Evolutionary conservation across 2,888 invertebrate genomes (phyloP).

Genomic region (Monochamus alternatus): DNA sequence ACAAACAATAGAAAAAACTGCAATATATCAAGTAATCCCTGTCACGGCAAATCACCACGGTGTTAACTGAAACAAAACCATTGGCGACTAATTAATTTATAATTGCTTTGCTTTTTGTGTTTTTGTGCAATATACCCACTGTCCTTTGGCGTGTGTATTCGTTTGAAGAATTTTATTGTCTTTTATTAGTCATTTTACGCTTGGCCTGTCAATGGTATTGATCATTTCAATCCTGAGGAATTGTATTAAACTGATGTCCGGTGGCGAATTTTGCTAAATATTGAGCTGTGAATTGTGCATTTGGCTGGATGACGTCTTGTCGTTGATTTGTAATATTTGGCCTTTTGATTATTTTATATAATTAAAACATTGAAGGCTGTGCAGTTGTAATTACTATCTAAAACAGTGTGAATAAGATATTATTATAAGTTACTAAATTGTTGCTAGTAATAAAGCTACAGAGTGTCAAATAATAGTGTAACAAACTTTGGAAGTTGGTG

Average conservation of each 20-base stretch:
- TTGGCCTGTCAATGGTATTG: conserved; percentile 1
- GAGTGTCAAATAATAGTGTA: too few species aligned
- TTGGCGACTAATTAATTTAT: conserved; percentile 3
- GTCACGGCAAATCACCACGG: neutral
- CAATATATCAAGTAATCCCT: neutral
- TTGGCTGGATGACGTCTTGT: neutral
- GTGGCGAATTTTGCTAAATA: conserved; percentile 8
- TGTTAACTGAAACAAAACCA: conserved; percentile 3
- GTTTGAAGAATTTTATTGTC: conserved; percentile 28
- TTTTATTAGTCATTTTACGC: conserved; percentile 25
- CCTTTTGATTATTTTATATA: neutral
- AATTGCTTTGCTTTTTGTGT: conserved; percentile 11
- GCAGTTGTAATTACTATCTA: too few species aligned
- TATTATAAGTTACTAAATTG: too few species aligned
- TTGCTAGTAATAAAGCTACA: too few species aligned
- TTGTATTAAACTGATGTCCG: conserved; percentile 15
- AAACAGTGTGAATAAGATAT: too few species aligned
- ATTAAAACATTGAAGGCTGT: too few species aligned
- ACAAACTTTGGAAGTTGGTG: too few species aligned
- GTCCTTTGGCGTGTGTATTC: conserved; percentile 28
- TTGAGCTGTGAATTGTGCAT: neutral
- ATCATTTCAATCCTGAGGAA: conserved; percentile 3
- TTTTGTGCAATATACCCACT: conserved; percentile 20
- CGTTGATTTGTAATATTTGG: neutral
- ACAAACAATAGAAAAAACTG: neutral